A percentile compares a stretch with the other conserved stretches of the same genome.
phyloP scores from a whole-genome alignment of 92 coral and sea anemone species.

The Diadumene lineata region DNA sequence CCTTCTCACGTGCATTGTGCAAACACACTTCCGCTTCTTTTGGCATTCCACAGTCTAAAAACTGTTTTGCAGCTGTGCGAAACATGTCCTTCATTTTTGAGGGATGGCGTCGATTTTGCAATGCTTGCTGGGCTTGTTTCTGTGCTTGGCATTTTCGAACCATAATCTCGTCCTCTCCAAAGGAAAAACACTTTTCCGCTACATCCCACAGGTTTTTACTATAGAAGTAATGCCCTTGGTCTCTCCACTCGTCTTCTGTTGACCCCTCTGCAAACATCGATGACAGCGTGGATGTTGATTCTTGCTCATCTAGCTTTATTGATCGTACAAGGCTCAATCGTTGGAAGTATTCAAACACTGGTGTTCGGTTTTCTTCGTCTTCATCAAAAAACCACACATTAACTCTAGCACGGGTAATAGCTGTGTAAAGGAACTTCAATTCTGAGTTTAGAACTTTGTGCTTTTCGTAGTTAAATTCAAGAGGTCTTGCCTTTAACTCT shows the following conservation, averaged over 20 bases:
- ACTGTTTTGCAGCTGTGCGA: slow-evolving; percentile 76
- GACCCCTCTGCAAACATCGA: slow-evolving; percentile 91
- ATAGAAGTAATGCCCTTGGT: slow-evolving; percentile 80
- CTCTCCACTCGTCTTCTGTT: slow-evolving; percentile 69
- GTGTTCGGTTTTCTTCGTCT: slow-evolving; percentile 84
- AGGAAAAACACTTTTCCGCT: slow-evolving; percentile 77
- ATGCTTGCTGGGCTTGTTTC: slow-evolving; percentile 76
- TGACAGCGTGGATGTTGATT: slow-evolving; percentile 40
- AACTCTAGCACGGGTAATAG: slow-evolving; percentile 91
- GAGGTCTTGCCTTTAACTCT: slow-evolving; percentile 72
- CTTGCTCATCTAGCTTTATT: slow-evolving; percentile 37
- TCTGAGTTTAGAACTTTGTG: slow-evolving; percentile 91
- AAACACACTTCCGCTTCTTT: slow-evolving; percentile 77
- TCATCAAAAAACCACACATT: slow-evolving; percentile 97
- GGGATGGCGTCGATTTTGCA: slow-evolving; percentile 64
- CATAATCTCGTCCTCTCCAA: slow-evolving; percentile 70
- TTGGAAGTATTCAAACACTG: slow-evolving; percentile 91
- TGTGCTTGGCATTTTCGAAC: slow-evolving; percentile 78
- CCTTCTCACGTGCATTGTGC: slow-evolving; percentile 71
- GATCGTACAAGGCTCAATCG: slow-evolving; percentile 74
- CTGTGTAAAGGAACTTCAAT: slow-evolving; percentile 88
- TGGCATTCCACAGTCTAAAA: slow-evolving; percentile 75
- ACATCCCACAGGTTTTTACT: slow-evolving; percentile 81
- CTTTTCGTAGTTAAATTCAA: slow-evolving; percentile 72
- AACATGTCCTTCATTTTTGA: slow-evolving; percentile 63